Evolutionary conservation across 2,797 vertebrate species (phyloP), one percentile per base, ranked within the genome.

Genomic region (Sebastes jordani): DNA sequence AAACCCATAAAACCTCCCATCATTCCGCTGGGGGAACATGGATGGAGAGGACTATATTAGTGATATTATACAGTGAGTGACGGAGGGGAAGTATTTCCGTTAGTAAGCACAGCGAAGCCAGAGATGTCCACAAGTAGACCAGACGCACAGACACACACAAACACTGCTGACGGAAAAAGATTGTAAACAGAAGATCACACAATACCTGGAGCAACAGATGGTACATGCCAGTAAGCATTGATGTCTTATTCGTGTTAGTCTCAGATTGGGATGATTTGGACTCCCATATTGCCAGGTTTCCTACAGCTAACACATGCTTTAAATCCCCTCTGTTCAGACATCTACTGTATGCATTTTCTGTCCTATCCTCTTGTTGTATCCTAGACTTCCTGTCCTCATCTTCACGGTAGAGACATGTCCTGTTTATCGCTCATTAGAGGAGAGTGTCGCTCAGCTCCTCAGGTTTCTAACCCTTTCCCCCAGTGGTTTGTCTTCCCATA

Each of bases 41-140:
- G 69, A 49, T 18, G 76, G 29, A 55, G 63, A 54, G 38, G 36
- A 42, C 5, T 27, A 36, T 29, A 60, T 20, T 30, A 8, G 27
- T 60, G 60, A 62, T 34, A 7, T 62, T 20, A 18, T 49, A 36
- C 32, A 22, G n/a, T 14, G 11, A 62, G 30, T 13, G 7, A 18
- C 16, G 0, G 38, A 42, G 13, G 38, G 13, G 13, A 6, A 20
- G 1, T 30, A 18, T 77, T 27, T 54, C 76, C 58, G 22, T 76
- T 80, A 83, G 83, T 60, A 16, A n/a, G 74, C 72, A 52, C 64
- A 76, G 71, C 4, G 22, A 64, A 58, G 66, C 76, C 71, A 61
- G 76, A 61, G 46, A 84, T 60, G 63, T 78, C 67, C 14, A n/a
- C 14, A n/a, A 67, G 78, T 54, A 71, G 67, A 68, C 49, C 66